phyloP scores from a whole-genome alignment of 2,888 invertebrate species.

The Ceraclea dissimilis region DNA sequence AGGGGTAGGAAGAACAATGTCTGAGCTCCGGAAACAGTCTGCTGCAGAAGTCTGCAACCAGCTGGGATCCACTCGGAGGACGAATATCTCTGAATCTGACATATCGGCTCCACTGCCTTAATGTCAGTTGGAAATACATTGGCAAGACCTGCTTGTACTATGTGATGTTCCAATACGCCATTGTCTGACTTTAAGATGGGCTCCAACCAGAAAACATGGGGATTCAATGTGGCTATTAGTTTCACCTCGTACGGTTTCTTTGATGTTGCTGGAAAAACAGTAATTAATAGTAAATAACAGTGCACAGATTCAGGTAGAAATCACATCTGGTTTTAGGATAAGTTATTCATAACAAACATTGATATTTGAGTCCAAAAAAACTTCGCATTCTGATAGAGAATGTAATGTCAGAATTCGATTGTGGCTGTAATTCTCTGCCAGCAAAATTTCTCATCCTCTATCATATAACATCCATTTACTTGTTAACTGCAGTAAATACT shows the following conservation, averaged over 20 bases:
- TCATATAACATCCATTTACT: too few relatives aligned
- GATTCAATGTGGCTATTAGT: constrained; percentile 34
- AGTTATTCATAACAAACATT: not conserved
- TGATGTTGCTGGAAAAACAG: not conserved
- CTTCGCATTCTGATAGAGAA: too few relatives aligned
- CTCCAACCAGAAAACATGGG: constrained; percentile 39
- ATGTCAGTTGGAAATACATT: constrained; percentile 34
- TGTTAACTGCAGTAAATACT: too few relatives aligned
- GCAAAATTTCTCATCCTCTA: too few relatives aligned
- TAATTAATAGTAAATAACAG: too few relatives aligned
- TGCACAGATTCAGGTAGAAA: too few relatives aligned
- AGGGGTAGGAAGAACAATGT: constrained; percentile 33
- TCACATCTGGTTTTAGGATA: not conserved
- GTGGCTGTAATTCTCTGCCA: too few relatives aligned
- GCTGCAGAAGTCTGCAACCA: constrained; percentile 30
- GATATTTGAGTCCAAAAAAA: too few relatives aligned
- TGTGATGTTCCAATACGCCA: constrained; percentile 22
- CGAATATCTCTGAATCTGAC: constrained; percentile 27
- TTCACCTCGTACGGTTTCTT: constrained; percentile 32
- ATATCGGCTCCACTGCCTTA: constrained; percentile 26
- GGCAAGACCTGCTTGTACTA: constrained; percentile 39
- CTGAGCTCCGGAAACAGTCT: constrained; percentile 28
- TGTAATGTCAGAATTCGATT: too few relatives aligned
- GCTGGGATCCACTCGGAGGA: constrained; percentile 34
- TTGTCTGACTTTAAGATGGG: constrained; percentile 15